phyloP scores from a whole-genome alignment of 2,113 vertebrate species.

The Cynocephalus volans region DNA sequence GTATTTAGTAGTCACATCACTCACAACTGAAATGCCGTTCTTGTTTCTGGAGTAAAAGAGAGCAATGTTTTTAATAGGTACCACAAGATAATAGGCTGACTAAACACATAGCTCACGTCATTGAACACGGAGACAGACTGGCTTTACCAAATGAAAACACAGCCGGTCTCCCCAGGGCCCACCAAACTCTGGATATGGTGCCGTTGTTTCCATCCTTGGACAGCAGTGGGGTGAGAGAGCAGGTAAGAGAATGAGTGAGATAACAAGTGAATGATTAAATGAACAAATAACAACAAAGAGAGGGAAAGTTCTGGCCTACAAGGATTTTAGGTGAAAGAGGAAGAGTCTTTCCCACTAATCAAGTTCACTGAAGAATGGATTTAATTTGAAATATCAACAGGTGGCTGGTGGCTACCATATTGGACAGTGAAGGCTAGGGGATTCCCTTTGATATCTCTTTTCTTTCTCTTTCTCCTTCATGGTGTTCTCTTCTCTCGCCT shows the following conservation, averaged over 20 bases:
- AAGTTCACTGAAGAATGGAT: background rate
- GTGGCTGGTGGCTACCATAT: background rate
- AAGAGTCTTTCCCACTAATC: background rate
- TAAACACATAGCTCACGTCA: slow-evolving; percentile 50
- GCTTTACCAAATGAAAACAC: background rate
- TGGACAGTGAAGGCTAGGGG: background rate
- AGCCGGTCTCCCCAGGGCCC: background rate
- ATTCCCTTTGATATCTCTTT: background rate
- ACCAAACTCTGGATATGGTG: background rate
- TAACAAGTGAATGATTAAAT: background rate
- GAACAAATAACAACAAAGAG: background rate
- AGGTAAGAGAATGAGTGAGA: background rate
- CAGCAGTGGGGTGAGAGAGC: background rate
- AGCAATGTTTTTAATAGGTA: slow-evolving; percentile 21
- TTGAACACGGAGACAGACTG: background rate
- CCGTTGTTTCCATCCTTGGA: background rate
- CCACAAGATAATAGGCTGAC: slow-evolving; percentile 51
- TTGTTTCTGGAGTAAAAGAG: slow-evolving; percentile 23
- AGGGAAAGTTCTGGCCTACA: background rate
- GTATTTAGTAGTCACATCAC: slow-evolving; percentile 48
- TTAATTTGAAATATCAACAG: background rate
- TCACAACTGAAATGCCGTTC: slow-evolving; percentile 63
- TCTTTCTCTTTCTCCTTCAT: background rate
- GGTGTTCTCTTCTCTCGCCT: background rate
- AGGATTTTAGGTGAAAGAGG: background rate